Evolutionary conservation across 2,797 vertebrate species (phyloP), one percentile per base, ranked within the genome.

Genomic region (Petrocephalus schoutedeni): DNA sequence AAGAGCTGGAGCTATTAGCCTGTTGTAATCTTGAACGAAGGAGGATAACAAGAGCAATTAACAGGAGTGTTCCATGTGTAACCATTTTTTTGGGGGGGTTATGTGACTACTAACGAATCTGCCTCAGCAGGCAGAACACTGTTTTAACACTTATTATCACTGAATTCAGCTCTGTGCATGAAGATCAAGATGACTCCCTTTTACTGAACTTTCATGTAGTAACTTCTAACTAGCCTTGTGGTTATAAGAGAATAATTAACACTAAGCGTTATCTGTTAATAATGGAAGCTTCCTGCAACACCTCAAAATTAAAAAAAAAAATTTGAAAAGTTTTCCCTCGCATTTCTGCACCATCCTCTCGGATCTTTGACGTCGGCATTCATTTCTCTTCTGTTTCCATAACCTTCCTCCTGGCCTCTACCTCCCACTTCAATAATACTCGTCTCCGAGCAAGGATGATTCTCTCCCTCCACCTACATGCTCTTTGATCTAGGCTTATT

Each of bases 1-100:
- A 93, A 91, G 93, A 94, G 93, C 95, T 95, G 92, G 95, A 95
- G 93, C 93, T 92, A 91, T 92, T 94, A 91, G 90, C 91, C 74
- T 91, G 90, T 89, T 86, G 91, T 89, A 89, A 91, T 92, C 91
- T 93, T 93, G 93, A 90, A 91, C 90, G 89, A 21, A 89, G 91
- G 91, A 89, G 90, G 93, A 91, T 94, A 93, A 94, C 93, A 91
- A 91, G 90, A 77, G 89, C 87, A 91, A 92, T 90, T 90, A 91
- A 89, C 89, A 89, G 88, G 89, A 90, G 89, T 90, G 89, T 84
- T 89, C 86, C 86, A 64, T 85, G 87, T 91, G 85, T 89, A 91
- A 61, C 87, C 86, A 4, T 49, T 54, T 84, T 12, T 82, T 82
- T 36, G 90, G 41, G 3, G 41, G 41, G 41, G 41, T 2, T 90